phyloP scores from a whole-genome alignment of 2,797 vertebrate genomes.

The Tangara arthus region DNA sequence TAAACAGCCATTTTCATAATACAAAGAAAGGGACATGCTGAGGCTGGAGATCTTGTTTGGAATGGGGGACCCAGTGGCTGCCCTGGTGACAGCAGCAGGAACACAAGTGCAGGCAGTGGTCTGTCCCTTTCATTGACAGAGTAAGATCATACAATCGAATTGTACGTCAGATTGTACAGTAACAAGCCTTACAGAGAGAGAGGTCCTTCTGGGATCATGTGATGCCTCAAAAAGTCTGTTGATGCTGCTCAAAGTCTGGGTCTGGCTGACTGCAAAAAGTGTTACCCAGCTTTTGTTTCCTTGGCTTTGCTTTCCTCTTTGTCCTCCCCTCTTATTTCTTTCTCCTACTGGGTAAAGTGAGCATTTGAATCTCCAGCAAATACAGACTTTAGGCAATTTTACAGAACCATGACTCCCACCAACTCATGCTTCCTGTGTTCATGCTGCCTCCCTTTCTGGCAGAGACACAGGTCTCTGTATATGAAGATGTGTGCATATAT shows the following conservation, averaged over 20 bases:
- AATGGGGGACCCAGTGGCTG: background rate
- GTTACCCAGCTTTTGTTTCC: background rate
- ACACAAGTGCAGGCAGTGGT: background rate
- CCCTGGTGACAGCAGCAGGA: background rate
- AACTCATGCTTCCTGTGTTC: fast-evolving
- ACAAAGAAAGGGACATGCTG: background rate
- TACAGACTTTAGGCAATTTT: background rate
- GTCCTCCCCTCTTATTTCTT: background rate
- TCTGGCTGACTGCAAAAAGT: background rate
- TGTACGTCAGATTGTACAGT: background rate
- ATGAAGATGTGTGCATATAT: too few species aligned
- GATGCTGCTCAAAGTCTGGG: background rate
- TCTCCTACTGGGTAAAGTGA: background rate
- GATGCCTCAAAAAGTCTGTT: background rate
- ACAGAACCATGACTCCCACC: background rate
- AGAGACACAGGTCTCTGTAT: background rate
- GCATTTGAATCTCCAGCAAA: background rate
- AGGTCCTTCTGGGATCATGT: background rate
- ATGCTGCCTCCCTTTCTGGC: background rate
- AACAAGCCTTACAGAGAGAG: background rate
- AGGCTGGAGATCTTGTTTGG: background rate
- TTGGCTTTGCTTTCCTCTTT: background rate
- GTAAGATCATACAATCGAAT: background rate
- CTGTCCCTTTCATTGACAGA: background rate
- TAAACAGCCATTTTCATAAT: background rate